Percentiles rank a stretch among this genome's conserved stretches.
Evolutionary conservation across 2,797 vertebrate species (phyloP).

Genomic region (Valencia hispanica): DNA sequence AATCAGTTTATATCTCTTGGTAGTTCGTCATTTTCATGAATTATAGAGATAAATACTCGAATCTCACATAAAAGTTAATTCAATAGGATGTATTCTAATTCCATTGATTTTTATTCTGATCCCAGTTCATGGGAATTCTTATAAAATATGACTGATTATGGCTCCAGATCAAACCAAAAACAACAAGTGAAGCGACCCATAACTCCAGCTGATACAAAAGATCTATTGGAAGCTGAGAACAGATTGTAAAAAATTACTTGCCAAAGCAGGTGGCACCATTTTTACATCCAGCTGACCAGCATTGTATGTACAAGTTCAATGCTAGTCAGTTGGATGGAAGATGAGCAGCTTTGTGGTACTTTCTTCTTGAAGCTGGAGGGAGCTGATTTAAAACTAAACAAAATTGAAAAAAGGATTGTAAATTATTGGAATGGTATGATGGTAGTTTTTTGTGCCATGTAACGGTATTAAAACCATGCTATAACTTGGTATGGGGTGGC

Average conservation of each 20-base stretch:
- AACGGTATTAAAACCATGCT: too few species aligned
- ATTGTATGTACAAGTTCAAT: not conserved
- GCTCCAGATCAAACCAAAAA: not conserved
- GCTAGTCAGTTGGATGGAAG: not conserved
- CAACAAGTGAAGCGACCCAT: not conserved
- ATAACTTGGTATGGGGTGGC: not conserved
- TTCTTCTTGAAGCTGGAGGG: not conserved
- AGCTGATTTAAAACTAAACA: not conserved
- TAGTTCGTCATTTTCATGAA: too few species aligned
- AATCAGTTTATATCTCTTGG: too few species aligned
- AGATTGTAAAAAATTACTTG: not conserved
- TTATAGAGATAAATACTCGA: not conserved
- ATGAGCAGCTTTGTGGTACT: not conserved
- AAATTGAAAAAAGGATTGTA: not conserved
- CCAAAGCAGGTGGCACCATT: not conserved
- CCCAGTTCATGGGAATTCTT: not conserved
- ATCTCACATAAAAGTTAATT: not conserved
- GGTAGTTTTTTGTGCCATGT: too few species aligned
- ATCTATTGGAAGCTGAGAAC: not conserved
- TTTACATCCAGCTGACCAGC: not conserved
- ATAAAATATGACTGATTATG: not conserved
- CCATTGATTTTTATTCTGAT: not conserved
- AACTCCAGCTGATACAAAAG: not conserved
- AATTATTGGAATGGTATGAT: too few species aligned
- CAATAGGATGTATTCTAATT: not conserved